These are phyloP conservation scores for Peromyscus maniculatus DNA, from an alignment of 2,113 vertebrate species.

Conservation along the genomic window DNA sequence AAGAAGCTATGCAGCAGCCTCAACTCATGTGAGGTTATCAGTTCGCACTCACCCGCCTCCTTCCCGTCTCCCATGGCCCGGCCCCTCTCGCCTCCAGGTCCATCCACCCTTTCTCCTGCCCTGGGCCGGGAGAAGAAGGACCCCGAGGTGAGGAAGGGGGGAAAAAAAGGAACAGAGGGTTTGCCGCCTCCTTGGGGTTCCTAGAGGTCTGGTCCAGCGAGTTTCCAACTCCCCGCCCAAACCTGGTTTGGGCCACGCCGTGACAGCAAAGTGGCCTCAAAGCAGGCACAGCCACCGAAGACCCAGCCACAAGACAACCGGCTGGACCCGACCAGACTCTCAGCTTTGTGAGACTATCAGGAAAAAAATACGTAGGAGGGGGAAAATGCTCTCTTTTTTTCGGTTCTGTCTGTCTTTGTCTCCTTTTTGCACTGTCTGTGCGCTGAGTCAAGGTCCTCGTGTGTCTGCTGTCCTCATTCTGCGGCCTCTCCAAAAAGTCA, in stretches of 20 bases:
- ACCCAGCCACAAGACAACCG: conserved; percentile 47
- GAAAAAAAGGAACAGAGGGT: conserved; percentile 46
- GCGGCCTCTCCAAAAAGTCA: conserved; percentile 82
- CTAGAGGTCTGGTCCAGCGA: not conserved
- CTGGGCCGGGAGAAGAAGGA: conserved; percentile 53
- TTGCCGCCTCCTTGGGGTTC: conserved; percentile 48
- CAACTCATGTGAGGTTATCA: conserved; percentile 95
- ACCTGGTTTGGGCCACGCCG: not conserved
- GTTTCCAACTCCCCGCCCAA: not conserved
- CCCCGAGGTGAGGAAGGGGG: not conserved
- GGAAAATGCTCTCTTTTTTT: conserved; percentile 84
- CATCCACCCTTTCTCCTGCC: conserved; percentile 57
- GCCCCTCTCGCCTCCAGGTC: conserved; percentile 66
- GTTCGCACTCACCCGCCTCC: conserved; percentile 57
- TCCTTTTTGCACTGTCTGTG: conserved; percentile 84
- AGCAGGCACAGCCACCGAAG: conserved; percentile 51
- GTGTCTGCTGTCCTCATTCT: conserved; percentile 87
- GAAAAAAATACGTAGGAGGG: conserved; percentile 83
- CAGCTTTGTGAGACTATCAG: conserved; percentile 89
- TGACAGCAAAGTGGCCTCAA: conserved; percentile 82
- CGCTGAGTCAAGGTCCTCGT: conserved; percentile 88
- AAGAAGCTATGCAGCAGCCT: conserved; percentile 99
- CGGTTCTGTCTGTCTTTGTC: conserved; percentile 87
- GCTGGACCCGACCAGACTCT: conserved; percentile 71
- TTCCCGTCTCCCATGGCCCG: conserved; percentile 34